Evolutionary conservation across 2,797 vertebrate species (phyloP).

Genomic region (Bufotes viridis): DNA sequence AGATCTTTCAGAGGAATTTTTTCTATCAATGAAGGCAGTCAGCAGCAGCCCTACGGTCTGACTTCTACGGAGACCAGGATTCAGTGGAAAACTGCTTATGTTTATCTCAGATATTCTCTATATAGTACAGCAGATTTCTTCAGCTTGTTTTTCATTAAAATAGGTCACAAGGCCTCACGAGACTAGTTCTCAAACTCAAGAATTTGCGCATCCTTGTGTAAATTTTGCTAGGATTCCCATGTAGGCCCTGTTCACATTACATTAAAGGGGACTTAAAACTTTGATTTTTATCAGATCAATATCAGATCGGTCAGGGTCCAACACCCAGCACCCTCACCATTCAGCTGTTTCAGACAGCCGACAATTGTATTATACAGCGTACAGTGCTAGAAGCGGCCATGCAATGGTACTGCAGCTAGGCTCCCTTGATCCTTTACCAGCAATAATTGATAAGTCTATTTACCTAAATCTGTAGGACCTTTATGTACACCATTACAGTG

Average conservation of each 20-base stretch:
- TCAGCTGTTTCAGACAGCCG: no score
- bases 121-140: slow-evolving; percentile 20
- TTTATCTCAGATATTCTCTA: slow-evolving; percentile 37
- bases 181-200: neutral
- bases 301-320: no score
- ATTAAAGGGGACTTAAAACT: no score
- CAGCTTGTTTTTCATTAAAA: slow-evolving; percentile 36
- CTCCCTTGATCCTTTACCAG: no score
- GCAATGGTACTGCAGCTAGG: no score
- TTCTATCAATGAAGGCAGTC: slow-evolving; percentile 33
- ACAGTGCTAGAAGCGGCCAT: no score
- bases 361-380: no score
- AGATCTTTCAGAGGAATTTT: slow-evolving; percentile 15
- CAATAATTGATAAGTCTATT: no score
- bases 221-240: slow-evolving; percentile 9
- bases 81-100: neutral
- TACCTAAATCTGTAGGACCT: no score
- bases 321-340: no score
- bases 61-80: neutral
- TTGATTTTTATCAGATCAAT: no score
- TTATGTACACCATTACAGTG: no score
- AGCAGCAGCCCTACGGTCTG: neutral
- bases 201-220: slow-evolving; percentile 29
- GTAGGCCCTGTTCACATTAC: neutral
- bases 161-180: slow-evolving; percentile 44